Evolutionary conservation across 2,888 invertebrate genomes (phyloP), one percentile per base, ranked within the genome.

Genomic region (Sialis fuliginosa): DNA sequence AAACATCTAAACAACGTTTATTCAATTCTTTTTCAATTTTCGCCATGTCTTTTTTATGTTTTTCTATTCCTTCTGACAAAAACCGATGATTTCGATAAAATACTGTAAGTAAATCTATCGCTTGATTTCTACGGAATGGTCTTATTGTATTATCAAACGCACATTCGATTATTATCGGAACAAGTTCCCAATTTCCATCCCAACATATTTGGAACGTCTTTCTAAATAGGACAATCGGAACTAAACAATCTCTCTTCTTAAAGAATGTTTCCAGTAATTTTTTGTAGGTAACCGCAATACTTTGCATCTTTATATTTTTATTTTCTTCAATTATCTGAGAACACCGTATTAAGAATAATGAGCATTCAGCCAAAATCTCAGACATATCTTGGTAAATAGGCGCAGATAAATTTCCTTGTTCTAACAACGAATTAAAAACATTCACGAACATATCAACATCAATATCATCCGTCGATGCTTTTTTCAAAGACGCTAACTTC

Each of bases 71-170:
- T 5, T 51, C 51, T 10, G 49, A 53, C 8, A 69, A 57, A 37
- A 68, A 58, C 54, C 77, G 70, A 9, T 74, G 62, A 54, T 79
- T 75, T 43, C 69, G 68, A 59, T 79, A 83, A 52, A 82, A 77
- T 4, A 74, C 66, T n/a, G 68, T 65, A 42, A 83, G 58, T 48
- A 84, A 62, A 56, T 81, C 79, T 1, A 80, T 56, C 0, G 79
- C 79, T 63, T 83, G 82, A 51, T 72, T 75, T 40, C 78, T 71
- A 30, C 79, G 68, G 55, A 77, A 83, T 33, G 76, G 74, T 50
- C 81, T 68, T 3, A 80, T 71, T 13, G 70, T 68, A 12, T 64
- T 60, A 46, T 71, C 69, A 50, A 83, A 77, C 46, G 77, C 67
- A 56, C 74, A 75, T 30, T 72, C 66, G n/a, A 75, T 65, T 45